Conservation (phyloP, 1,140 invertebrate species). For the Samia ricini region DNA sequence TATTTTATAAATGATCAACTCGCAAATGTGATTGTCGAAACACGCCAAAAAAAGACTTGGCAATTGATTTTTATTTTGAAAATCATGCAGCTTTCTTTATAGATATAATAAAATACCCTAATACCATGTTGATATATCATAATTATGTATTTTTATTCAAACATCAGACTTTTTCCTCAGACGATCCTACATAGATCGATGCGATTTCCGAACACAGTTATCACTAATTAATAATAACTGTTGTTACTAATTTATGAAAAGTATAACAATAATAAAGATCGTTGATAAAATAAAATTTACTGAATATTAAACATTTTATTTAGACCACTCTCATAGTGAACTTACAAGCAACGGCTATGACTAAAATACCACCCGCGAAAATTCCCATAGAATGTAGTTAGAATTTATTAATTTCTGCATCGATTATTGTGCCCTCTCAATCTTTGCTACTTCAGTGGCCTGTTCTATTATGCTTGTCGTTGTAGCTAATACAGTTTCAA, state of each 20-base stretch:
- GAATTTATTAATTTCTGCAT: conserved; percentile 1
- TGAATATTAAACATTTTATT: conserved; percentile 3
- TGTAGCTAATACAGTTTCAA: conserved; percentile 21
- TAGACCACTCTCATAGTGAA: conserved; percentile 52
- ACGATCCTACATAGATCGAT: too few species aligned
- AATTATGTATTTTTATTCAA: too few species aligned
- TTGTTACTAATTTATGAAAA: neutral
- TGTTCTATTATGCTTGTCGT: conserved; percentile 20
- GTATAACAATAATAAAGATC: neutral
- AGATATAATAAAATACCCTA: too few species aligned
- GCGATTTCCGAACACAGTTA: too few species aligned
- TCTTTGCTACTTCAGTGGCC: conserved; percentile 15
- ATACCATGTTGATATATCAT: too few species aligned
- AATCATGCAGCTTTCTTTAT: too few species aligned
- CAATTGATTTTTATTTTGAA: too few species aligned
- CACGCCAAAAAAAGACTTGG: too few species aligned
- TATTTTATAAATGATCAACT: too few species aligned
- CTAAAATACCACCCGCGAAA: conserved; percentile 45
- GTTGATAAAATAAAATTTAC: neutral
- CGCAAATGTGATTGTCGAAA: too few species aligned
- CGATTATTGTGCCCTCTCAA: conserved; percentile 13
- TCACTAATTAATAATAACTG: too few species aligned
- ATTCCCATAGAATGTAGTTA: conserved; percentile 54
- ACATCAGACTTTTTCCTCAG: too few species aligned
- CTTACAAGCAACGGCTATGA: conserved; percentile 44